Percentiles rank a stretch among this genome's conserved stretches.
Conservation (phyloP, 2,797 vertebrate genomes). For the Fistularia tabacaria region DNA sequence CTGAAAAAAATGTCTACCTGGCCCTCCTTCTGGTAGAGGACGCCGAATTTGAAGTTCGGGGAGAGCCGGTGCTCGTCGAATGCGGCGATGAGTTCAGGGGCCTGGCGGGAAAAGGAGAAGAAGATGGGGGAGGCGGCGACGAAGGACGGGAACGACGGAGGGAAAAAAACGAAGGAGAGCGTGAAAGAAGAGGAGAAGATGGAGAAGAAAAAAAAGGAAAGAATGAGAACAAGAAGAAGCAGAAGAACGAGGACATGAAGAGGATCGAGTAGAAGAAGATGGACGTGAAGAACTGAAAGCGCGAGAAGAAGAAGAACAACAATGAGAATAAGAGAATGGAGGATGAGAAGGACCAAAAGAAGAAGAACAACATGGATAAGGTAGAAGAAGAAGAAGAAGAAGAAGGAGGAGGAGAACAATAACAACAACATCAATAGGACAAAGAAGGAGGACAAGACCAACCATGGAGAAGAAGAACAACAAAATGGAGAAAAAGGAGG, state of each 20-base stretch:
- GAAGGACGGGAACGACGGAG: not conserved
- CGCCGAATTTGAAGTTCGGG: slow-evolving; percentile 79
- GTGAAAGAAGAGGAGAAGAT: not conserved
- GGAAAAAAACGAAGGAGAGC: not conserved
- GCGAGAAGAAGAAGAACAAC: not conserved
- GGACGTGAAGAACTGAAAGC: not conserved
- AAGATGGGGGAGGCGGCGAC: not conserved
- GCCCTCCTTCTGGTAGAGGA: slow-evolving; percentile 76
- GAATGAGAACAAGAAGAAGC: not conserved
- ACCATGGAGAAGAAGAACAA: not conserved
- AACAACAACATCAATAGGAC: not conserved
- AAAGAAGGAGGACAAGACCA: not conserved
- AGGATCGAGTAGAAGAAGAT: not conserved
- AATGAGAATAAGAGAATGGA: not conserved
- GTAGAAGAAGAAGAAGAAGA: not conserved
- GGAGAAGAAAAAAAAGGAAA: not conserved
- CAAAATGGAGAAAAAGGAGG: not conserved
- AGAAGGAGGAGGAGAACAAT: not conserved
- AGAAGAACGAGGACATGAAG: not conserved
- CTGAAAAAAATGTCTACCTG: slow-evolving; percentile 59
- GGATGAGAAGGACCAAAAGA: not conserved
- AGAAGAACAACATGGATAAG: not conserved
- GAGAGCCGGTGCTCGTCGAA: slow-evolving; percentile 82
- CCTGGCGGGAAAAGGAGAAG: slow-evolving; percentile 45
- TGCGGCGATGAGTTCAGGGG: slow-evolving; percentile 74